These are phyloP conservation scores for Trissolcus japonicus DNA, from an alignment of 2,888 invertebrate species.

Conservation along the genomic window DNA sequence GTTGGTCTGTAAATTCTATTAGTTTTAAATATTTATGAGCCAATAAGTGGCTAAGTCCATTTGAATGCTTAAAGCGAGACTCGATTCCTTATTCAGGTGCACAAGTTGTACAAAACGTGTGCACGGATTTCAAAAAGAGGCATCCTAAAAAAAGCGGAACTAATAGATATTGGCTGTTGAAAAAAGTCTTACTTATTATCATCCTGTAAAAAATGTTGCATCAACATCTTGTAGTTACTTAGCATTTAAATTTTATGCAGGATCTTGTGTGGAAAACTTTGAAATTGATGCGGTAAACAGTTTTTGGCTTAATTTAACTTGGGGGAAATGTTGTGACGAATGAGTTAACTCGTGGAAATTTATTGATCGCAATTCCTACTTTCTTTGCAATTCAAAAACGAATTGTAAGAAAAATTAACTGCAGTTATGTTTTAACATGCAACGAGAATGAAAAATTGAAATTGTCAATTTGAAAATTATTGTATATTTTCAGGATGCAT, in stretches of 20 bases:
- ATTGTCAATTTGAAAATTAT: too few species aligned
- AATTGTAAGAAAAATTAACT: not conserved
- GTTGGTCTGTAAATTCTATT: conserved; percentile 67
- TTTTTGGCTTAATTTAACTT: conserved; percentile 52
- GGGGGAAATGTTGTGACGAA: conserved; percentile 32
- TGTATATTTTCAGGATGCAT: too few species aligned
- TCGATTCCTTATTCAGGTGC: conserved; percentile 41
- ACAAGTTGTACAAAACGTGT: conserved; percentile 15
- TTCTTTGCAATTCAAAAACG: not conserved
- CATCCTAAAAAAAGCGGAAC: conserved; percentile 12
- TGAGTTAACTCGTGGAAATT: conserved; percentile 15
- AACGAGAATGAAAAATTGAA: not conserved
- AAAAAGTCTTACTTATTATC: conserved; percentile 37
- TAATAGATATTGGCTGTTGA: conserved; percentile 38
- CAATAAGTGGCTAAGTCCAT: conserved; percentile 63
- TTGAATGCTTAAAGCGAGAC: conserved; percentile 63
- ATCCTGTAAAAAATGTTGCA: conserved; percentile 41
- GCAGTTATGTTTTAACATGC: too few species aligned
- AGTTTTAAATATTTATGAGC: conserved; percentile 72
- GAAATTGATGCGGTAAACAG: conserved; percentile 49
- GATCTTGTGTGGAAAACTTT: conserved; percentile 44
- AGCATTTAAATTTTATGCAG: conserved; percentile 48
- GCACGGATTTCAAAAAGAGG: conserved; percentile 20
- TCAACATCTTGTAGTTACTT: conserved; percentile 40
- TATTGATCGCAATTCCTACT: too few species aligned